Percentiles rank a stretch among this genome's conserved stretches.
phyloP scores from a whole-genome alignment of 2,797 vertebrate genomes.

The Tolypeutes matacus region DNA sequence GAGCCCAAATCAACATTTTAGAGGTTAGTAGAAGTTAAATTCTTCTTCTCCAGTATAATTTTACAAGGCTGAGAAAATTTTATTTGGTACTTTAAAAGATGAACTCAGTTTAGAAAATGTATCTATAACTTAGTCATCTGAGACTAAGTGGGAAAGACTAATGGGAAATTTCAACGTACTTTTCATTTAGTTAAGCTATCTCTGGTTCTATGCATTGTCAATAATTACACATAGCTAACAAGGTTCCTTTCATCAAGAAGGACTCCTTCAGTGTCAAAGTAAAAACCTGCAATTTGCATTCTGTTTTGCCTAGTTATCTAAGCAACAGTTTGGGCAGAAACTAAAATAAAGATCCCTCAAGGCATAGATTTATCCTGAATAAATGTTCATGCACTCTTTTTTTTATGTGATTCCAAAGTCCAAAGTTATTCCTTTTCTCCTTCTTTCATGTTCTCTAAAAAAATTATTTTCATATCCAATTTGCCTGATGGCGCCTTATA shows the following conservation, averaged over 20 bases:
- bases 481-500: neutral
- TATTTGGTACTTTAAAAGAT: slow-evolving; percentile 9
- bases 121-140: neutral
- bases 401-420: slow-evolving; percentile 27
- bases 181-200: neutral
- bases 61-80: neutral
- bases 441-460: slow-evolving; percentile 32
- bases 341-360: slow-evolving; percentile 42
- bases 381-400: neutral
- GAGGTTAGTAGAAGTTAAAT: neutral
- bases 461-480: slow-evolving; percentile 6
- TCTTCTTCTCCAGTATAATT: slow-evolving; percentile 3
- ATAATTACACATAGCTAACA: neutral
- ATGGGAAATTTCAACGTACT: neutral
- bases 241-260: neutral
- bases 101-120: slow-evolving; percentile 30
- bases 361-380: neutral
- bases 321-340: neutral
- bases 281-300: neutral
- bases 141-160: neutral
- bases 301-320: neutral
- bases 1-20: neutral
- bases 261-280: neutral
- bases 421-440: neutral
- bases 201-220: neutral